Evolutionary conservation across 1,140 invertebrate genomes (phyloP).

Genomic region (Diuraphis noxia): DNA sequence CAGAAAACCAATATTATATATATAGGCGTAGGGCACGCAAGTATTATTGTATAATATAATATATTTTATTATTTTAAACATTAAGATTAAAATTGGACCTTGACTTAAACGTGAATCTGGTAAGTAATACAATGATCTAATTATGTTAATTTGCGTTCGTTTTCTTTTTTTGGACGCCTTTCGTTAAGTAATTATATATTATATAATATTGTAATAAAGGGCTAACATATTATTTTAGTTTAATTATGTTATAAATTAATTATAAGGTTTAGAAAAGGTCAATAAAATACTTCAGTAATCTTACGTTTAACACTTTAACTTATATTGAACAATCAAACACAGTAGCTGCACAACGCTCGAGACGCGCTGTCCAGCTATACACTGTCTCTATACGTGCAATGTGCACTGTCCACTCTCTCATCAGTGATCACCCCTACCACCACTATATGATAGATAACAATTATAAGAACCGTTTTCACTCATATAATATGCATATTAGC

Average conservation of each 20-base stretch:
- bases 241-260: no score
- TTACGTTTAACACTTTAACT: no score
- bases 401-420: no score
- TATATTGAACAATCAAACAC: no score
- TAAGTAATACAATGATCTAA: neutral
- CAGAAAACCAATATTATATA: neutral
- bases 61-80: neutral
- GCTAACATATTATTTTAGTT: neutral
- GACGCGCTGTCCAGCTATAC: no score
- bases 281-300: no score
- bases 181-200: neutral
- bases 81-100: conserved; percentile 9
- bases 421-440: no score
- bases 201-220: neutral
- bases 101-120: neutral
- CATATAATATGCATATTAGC: neutral
- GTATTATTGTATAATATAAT: neutral
- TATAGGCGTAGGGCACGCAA: neutral
- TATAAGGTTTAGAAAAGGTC: no score
- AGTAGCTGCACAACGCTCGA: no score
- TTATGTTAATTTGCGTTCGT: neutral
- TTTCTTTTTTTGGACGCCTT: neutral
- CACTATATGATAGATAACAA: no score
- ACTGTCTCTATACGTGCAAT: no score
- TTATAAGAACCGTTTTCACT: neutral